Evolutionary conservation across 2,888 invertebrate genomes (phyloP).

Genomic region (Cosmorhoe ocellata): DNA sequence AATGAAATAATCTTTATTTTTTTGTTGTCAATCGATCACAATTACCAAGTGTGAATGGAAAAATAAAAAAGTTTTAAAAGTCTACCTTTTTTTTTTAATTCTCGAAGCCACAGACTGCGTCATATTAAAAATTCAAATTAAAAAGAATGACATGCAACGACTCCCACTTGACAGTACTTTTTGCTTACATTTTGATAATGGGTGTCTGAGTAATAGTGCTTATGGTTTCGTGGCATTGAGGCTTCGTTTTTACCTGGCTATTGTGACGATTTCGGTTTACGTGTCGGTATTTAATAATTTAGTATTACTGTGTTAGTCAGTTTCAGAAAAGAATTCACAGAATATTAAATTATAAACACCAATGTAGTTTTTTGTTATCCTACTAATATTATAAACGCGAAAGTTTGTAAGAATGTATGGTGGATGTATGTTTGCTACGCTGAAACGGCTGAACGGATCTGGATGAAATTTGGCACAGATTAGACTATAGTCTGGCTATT

Average conservation of each 20-base stretch:
- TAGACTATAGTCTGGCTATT: too few species aligned
- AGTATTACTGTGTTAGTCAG: constrained; percentile 13
- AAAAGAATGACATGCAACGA: constrained; percentile 31
- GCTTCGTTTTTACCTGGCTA: constrained; percentile 30
- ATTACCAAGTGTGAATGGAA: constrained; percentile 10
- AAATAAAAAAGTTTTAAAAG: constrained; percentile 15
- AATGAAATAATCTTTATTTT: background rate
- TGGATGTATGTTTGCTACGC: too few species aligned
- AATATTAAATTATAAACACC: too few species aligned
- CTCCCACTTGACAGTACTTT: constrained; percentile 31
- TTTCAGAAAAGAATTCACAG: background rate
- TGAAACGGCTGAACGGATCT: too few species aligned
- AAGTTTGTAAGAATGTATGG: too few species aligned
- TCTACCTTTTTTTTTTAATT: constrained; percentile 11
- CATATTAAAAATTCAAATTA: constrained; percentile 23
- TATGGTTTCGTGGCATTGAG: constrained; percentile 31
- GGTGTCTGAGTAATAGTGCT: constrained; percentile 31
- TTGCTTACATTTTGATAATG: constrained; percentile 32
- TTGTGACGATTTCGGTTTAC: constrained; percentile 29
- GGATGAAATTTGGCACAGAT: too few species aligned
- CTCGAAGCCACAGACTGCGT: constrained; percentile 6
- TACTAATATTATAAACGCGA: too few species aligned
- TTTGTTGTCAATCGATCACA: constrained; percentile 14
- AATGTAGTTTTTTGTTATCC: too few species aligned
- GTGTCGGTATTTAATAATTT: constrained; percentile 27